These are phyloP conservation scores for Percopsis transmontana DNA, from an alignment of 2,113 vertebrate genomes.

Conservation along the genomic window DNA sequence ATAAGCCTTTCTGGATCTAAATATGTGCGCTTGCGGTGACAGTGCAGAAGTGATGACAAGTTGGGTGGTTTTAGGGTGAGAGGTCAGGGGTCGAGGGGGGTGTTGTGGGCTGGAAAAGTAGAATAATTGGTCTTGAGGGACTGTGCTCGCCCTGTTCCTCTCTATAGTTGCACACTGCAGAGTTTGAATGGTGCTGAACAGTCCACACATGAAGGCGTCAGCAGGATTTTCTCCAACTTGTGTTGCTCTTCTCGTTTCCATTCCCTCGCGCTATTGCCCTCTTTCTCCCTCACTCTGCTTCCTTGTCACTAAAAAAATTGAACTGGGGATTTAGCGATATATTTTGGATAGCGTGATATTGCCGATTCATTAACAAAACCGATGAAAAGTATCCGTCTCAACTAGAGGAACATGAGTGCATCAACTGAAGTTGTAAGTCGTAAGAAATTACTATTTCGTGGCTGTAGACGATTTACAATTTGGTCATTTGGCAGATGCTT, in stretches of 20 bases:
- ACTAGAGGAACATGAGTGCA: too few relatives aligned
- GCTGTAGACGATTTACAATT: too few relatives aligned
- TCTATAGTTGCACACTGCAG: conserved; percentile 29
- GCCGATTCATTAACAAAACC: not conserved
- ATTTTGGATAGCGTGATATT: conserved; percentile 43
- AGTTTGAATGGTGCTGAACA: conserved; percentile 39
- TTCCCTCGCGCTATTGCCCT: not conserved
- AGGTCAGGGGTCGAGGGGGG: conserved; percentile 49
- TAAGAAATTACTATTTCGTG: too few relatives aligned
- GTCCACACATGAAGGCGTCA: conserved; percentile 38
- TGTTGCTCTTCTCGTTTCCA: conserved; percentile 34
- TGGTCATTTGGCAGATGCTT: too few relatives aligned
- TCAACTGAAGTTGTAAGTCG: too few relatives aligned
- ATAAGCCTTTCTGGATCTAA: not conserved
- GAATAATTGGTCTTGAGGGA: conserved; percentile 69
- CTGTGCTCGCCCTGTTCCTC: conserved; percentile 42
- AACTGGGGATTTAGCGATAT: conserved; percentile 26
- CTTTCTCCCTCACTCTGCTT: not conserved
- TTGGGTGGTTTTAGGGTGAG: conserved; percentile 39
- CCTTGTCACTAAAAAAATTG: not conserved
- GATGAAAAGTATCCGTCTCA: too few relatives aligned
- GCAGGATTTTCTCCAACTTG: conserved; percentile 46
- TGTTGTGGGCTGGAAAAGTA: conserved; percentile 48
- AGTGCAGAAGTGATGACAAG: conserved; percentile 28
- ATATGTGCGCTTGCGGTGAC: conserved; percentile 24